Evolutionary conservation across 2,113 vertebrate genomes (phyloP), one percentile per base, ranked within the genome.

Genomic region (Smithornis capensis): DNA sequence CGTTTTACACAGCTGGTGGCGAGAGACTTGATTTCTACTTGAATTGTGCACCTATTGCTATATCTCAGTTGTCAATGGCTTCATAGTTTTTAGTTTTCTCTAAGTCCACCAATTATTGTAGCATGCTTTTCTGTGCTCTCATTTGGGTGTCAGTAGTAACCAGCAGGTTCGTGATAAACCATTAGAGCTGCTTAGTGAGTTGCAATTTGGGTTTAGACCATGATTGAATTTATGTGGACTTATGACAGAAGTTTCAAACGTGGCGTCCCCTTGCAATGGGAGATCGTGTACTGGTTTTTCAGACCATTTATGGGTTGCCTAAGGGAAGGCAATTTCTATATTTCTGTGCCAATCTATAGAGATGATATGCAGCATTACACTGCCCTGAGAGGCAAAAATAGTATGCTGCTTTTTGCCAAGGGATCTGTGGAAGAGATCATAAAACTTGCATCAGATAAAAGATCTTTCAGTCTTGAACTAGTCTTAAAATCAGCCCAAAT

Each of bases 131-230:
- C 21, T 42, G 21, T 52, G 13, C 12, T 65, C 9, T 63, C 1
- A 4, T 42, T 57, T 37, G 27, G 55, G 3, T 81, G 28, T 62
- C 52, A 33, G 0, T 17, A 55, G 47, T 50, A 91, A 73, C 47
- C 38, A 50, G 22, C 18, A 52, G 56, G 62, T 83, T 75, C 0
- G 0, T 57, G 50, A 42, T 47, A 12, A 0, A 25, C 56, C 29
- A 29, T 71, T 67, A 63, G 70, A 60, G 33, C 57, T 85, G 23
- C 28, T 62, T 35, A 29, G 62, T 68, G 42, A 24, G 15, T 38
- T 55, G 14, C 38, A 52, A 1, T 47, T 71, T 42, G 24, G 18
- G 35, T 92, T 82, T 62, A 44, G 75, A 52, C 35, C 27, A 3
- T 44, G 27, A 76, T 47, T 52, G 57, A 14, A 11, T 60, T 64